Evolutionary conservation across 2,113 vertebrate genomes (phyloP).

Genomic region (Crotalus horridus): DNA sequence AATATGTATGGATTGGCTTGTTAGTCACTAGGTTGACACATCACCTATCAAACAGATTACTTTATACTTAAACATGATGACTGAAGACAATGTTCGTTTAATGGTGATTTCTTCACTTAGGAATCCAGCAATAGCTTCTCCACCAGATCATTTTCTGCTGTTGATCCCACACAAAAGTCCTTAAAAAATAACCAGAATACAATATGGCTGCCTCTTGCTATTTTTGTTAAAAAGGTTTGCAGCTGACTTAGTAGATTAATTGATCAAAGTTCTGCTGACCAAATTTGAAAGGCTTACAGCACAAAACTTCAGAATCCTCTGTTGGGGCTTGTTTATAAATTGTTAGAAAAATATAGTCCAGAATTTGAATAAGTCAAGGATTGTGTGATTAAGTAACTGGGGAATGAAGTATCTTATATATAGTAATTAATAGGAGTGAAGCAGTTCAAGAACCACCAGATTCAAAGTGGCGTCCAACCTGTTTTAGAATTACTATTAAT

Average conservation of each 20-base stretch:
- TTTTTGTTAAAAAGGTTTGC: background rate
- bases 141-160: background rate
- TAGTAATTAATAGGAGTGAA: background rate
- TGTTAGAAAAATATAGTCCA: background rate
- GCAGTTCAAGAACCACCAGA: background rate
- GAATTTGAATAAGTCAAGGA: background rate
- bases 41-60: background rate
- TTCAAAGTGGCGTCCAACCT: background rate
- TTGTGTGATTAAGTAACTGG: background rate
- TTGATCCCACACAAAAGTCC: background rate
- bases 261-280: background rate
- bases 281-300: background rate
- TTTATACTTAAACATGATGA: background rate
- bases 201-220: background rate
- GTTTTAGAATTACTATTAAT: background rate
- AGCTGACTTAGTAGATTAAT: background rate
- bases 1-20: background rate
- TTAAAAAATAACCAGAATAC: background rate
- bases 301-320: background rate
- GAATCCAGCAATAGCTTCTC: background rate
- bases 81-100: background rate
- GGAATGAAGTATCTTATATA: background rate
- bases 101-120: background rate
- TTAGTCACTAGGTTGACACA: background rate
- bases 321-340: background rate